phyloP scores from a whole-genome alignment of 1,140 invertebrate species.

The Camponotus vicinus region DNA sequence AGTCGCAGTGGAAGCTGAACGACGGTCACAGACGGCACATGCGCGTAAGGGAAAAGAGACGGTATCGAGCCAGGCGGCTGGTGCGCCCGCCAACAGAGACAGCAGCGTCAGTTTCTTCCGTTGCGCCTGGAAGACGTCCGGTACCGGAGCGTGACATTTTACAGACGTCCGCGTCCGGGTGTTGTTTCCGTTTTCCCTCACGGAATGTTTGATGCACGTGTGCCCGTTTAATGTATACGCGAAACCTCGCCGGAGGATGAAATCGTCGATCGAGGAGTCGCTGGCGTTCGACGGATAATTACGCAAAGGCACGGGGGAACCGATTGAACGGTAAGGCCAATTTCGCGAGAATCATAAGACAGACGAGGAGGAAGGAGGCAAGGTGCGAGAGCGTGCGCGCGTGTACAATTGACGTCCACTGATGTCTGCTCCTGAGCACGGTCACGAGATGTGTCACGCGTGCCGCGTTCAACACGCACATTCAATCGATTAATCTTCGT shows the following conservation, averaged over 20 bases:
- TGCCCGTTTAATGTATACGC: constrained; percentile 1
- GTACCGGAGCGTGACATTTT: constrained; percentile 70
- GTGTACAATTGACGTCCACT: constrained; percentile 7
- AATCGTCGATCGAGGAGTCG: constrained; percentile 28
- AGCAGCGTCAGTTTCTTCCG: constrained; percentile 76
- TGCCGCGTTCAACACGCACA: not conserved
- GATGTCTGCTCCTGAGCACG: constrained; percentile 1
- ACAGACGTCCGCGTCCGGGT: not conserved
- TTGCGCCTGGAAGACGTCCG: constrained; percentile 71
- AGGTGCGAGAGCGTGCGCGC: not conserved
- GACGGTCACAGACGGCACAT: constrained; percentile 76
- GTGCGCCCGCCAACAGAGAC: constrained; percentile 80
- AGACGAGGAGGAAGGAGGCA: too few relatives aligned
- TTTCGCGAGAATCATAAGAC: constrained; percentile 19
- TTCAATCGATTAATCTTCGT: not conserved
- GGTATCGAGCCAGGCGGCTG: constrained; percentile 85
- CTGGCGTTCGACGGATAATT: constrained; percentile 79
- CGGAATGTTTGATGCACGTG: not conserved
- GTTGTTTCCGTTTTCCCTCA: constrained; percentile 8
- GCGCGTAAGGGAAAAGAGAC: constrained; percentile 79
- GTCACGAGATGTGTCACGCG: constrained; percentile 47
- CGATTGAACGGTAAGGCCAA: constrained; percentile 80
- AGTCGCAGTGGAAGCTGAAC: constrained; percentile 41
- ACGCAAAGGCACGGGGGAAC: constrained; percentile 66
- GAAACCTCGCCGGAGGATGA: constrained; percentile 65